Evolutionary conservation across 2,888 invertebrate species (phyloP).

Genomic region (Neoascia interrupta): DNA sequence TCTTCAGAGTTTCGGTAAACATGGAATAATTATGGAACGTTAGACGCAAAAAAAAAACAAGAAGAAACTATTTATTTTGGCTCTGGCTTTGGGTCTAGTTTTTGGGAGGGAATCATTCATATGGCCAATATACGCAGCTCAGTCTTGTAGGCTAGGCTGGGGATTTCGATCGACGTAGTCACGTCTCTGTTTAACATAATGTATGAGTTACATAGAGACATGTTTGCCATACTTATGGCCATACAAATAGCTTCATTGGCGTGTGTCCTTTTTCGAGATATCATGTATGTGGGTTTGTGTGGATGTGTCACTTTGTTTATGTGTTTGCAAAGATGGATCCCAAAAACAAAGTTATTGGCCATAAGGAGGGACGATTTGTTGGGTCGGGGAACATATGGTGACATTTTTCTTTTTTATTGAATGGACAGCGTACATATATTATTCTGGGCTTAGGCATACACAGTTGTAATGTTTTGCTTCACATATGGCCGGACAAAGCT

Average conservation of each 20-base stretch:
- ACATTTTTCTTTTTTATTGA: slow-evolving; percentile 21
- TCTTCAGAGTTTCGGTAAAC: slow-evolving; percentile 36
- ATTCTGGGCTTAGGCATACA: too few species aligned
- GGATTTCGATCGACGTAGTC: slow-evolving; percentile 36
- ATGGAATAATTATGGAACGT: slow-evolving; percentile 40
- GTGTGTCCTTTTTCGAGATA: slow-evolving; percentile 19
- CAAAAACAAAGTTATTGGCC: slow-evolving; percentile 17
- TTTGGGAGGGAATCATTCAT: not conserved
- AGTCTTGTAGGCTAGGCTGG: slow-evolving; percentile 32
- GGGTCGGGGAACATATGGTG: slow-evolving; percentile 16
- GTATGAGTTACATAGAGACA: slow-evolving; percentile 26
- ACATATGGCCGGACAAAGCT: too few species aligned
- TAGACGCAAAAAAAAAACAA: not conserved
- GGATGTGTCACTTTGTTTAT: not conserved
- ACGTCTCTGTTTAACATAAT: slow-evolving; percentile 53
- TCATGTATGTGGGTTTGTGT: too few species aligned
- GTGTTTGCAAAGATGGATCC: slow-evolving; percentile 4
- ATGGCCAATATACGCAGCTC: slow-evolving; percentile 7
- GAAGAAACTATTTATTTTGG: slow-evolving; percentile 1
- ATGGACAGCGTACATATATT: slow-evolving; percentile 9
- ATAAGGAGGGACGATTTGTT: slow-evolving; percentile 1
- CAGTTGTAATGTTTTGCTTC: too few species aligned
- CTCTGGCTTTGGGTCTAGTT: not conserved
- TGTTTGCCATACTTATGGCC: slow-evolving; percentile 27
- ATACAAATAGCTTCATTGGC: slow-evolving; percentile 12